These are phyloP conservation scores for Parelbella ahira DNA, from an alignment of 2,888 invertebrate species.

Conservation along the genomic window DNA sequence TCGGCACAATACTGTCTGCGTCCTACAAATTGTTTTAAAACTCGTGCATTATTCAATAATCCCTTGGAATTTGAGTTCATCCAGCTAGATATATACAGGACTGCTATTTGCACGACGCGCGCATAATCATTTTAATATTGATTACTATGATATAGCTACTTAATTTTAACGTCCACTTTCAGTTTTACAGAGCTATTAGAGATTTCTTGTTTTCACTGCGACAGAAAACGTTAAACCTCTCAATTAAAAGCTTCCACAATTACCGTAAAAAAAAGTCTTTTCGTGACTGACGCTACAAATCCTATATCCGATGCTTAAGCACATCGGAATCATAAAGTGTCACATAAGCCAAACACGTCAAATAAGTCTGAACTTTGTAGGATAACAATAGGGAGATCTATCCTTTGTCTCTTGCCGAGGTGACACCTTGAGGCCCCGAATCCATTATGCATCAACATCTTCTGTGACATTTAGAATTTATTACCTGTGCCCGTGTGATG, in stretches of 20 bases:
- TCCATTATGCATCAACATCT: slow-evolving; percentile 69
- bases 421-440: slow-evolving; percentile 55
- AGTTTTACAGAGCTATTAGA: too few species aligned
- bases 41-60: slow-evolving; percentile 26
- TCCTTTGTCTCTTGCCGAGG: slow-evolving; percentile 31
- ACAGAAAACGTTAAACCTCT: slow-evolving; percentile 38
- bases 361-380: slow-evolving; percentile 34
- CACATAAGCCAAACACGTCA: slow-evolving; percentile 28
- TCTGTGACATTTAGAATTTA: slow-evolving; percentile 71
- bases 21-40: slow-evolving; percentile 22
- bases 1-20: slow-evolving; percentile 16
- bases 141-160: too few species aligned
- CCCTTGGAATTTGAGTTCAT: slow-evolving; percentile 28
- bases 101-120: too few species aligned
- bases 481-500: slow-evolving; percentile 61
- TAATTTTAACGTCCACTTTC: too few species aligned
- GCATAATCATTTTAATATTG: too few species aligned
- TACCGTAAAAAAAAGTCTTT: slow-evolving; percentile 40
- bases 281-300: slow-evolving; percentile 38
- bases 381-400: slow-evolving; percentile 28
- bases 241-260: slow-evolving; percentile 51
- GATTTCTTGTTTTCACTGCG: too few species aligned
- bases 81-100: slow-evolving; percentile 26
- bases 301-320: slow-evolving; percentile 41
- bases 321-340: slow-evolving; percentile 15